Conservation (phyloP, 2,113 vertebrate species). For the Caretta caretta region DNA sequence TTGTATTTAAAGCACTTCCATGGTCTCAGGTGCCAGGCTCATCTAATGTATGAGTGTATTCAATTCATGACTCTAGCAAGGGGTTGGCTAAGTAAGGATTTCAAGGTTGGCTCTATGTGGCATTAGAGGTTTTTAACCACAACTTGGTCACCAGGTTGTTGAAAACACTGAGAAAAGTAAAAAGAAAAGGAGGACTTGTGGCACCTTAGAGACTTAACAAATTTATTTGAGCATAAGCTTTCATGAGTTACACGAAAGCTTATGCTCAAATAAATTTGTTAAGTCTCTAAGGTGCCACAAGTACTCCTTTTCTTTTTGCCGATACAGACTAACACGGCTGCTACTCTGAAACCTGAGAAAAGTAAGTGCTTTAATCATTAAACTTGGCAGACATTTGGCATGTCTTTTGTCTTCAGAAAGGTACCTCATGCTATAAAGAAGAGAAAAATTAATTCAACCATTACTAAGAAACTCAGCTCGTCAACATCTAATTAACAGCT, state of each 20-base stretch:
- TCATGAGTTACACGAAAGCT: too few relatives aligned
- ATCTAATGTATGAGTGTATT: not conserved
- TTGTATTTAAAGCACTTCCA: accelerated
- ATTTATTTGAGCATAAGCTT: too few relatives aligned
- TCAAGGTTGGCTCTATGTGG: not conserved
- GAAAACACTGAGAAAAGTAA: not conserved
- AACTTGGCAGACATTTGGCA: not conserved
- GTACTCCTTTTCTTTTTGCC: too few relatives aligned
- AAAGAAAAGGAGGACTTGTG: too few relatives aligned
- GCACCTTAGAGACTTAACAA: too few relatives aligned
- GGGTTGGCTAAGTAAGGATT: not conserved
- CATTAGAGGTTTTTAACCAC: too few relatives aligned
- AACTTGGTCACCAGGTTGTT: not conserved
- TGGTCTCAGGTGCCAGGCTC: not conserved
- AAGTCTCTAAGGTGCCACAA: too few relatives aligned
- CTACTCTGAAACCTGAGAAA: not conserved
- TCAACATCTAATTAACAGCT: not conserved
- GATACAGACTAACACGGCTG: too few relatives aligned
- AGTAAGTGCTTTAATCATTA: not conserved
- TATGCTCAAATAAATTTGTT: too few relatives aligned
- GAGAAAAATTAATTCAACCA: not conserved
- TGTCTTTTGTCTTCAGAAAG: not conserved
- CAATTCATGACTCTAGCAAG: not conserved
- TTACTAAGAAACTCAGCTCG: not conserved
- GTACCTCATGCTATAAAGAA: not conserved